phyloP scores from a whole-genome alignment of 2,113 vertebrate species.

The human region GRCh38 chr17:44770001-44770500 shows the following conservation, averaged over 20 bases:
- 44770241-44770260: background rate
- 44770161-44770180: background rate
- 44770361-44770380: background rate
- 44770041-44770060: constrained; percentile 85
- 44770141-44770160: background rate
- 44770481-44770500: background rate
- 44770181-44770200: background rate
- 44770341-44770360: background rate
- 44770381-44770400: background rate
- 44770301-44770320: background rate
- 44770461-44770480: constrained; percentile 75
- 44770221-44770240: rapidly evolving
- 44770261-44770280: background rate
- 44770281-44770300: background rate
- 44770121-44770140: background rate
- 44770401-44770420: background rate
- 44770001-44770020: constrained; percentile 92
- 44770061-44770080: background rate
- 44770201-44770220: background rate
- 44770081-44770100: background rate
- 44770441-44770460: constrained; percentile 38
- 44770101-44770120: background rate
- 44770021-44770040: constrained; percentile 83
- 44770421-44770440: background rate
- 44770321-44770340: background rate